Base-by-base conservation (phyloP, 2,888 invertebrate species). In the Andricus quercusramuli region DNA sequence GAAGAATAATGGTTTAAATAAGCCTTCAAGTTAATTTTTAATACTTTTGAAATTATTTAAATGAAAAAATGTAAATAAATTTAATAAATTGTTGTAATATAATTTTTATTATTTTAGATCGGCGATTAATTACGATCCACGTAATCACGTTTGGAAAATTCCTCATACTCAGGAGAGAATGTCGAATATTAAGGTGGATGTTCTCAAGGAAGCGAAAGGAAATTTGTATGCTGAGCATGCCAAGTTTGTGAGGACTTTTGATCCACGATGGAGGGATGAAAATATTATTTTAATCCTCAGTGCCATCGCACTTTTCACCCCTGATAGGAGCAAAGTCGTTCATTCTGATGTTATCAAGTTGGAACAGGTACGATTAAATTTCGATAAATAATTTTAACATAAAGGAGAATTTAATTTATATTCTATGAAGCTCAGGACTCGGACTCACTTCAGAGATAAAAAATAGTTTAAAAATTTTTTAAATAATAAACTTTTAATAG, bases 81-180 rank as follows among this genome's bases (percentile, higher is more conserved):
- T 47, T 5, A 17, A 47, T 47, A 1, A 4, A 47, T 47, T 47
- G 17, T 5, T 47, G 17, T 47, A 17, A 17, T 47, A 47, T 17
- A 47, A 47, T 17, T 47, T 4, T 17, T 5, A 47, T 47, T 47
- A 44, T 44, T 44, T 17, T 47, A 47, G 47, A 47, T 98, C 99
- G 85, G 97, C 97, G 0, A 96, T 97, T 94, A 97, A 97, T 70
- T 99, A 98, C 90, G 98, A 99, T 90, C 95, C 96, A 0, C 97
- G 97, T 86, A 95, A 96, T 86, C 96, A 98, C 89, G 96, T 96
- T 77, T 99, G 99, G 99, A 96, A 96, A 96, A 96, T 97, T 83
- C 97, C 97, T 0, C 96, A 97, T 91, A 95, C 95, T 85, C 96
- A 96, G 88, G 96, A 96, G 85, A 95, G 95, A 84, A 95, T 96